A percentile compares a stretch with the other conserved stretches of the same genome.
These are phyloP conservation scores for Pelodiscus sinensis DNA, from an alignment of 2,113 vertebrate species.

Conservation along the genomic window DNA sequence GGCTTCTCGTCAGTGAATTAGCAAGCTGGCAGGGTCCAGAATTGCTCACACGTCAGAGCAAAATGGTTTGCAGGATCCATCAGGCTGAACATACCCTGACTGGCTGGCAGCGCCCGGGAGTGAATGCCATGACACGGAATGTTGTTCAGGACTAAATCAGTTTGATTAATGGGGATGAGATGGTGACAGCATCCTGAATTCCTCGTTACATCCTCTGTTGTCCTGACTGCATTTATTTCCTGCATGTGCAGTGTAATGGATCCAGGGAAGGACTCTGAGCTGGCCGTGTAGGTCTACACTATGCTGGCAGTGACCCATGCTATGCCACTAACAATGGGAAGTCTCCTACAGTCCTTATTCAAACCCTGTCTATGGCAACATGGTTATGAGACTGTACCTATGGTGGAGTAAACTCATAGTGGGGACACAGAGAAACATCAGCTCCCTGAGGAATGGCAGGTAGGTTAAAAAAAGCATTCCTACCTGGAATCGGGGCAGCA, in stretches of 20 bases:
- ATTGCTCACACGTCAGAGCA: background rate
- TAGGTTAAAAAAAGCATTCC: too few species aligned
- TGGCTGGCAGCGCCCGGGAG: background rate
- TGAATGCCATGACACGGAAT: background rate
- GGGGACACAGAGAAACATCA: too few species aligned
- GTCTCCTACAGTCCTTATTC: too few species aligned
- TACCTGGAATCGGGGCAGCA: too few species aligned
- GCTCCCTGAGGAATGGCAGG: too few species aligned
- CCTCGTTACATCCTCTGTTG: too few species aligned
- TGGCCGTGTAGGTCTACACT: background rate
- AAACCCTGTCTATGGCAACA: too few species aligned
- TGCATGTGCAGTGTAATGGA: background rate
- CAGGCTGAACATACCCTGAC: conserved; percentile 15
- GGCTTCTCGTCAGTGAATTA: conserved; percentile 53
- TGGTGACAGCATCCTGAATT: background rate
- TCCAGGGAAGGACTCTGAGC: background rate
- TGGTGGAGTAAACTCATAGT: too few species aligned
- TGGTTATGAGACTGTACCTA: too few species aligned
- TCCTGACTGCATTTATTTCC: background rate
- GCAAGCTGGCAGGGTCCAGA: background rate
- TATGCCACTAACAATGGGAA: background rate
- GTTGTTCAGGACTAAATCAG: background rate
- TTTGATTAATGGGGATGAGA: accelerated
- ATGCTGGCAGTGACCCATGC: background rate
- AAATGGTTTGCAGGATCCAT: background rate